These are phyloP conservation scores for Crioceris asparagi DNA, from an alignment of 2,888 invertebrate species.

Conservation along the genomic window DNA sequence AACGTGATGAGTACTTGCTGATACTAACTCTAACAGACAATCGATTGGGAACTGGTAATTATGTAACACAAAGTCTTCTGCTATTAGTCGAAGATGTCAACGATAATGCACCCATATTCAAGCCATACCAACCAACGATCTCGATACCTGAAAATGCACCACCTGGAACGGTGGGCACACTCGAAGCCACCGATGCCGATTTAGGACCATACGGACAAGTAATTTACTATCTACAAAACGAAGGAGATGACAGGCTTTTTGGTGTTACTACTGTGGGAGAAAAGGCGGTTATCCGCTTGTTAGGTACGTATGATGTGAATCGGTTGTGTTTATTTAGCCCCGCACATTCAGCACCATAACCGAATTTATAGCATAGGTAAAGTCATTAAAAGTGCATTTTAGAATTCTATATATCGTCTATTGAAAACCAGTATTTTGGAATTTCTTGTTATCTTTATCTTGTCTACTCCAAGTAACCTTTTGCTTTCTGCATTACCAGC, in stretches of 20 bases:
- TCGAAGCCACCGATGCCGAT: constrained; percentile 82
- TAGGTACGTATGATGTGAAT: constrained; percentile 47
- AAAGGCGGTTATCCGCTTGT: constrained; percentile 70
- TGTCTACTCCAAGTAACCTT: no score
- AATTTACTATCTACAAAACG: constrained; percentile 69
- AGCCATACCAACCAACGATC: constrained; percentile 73
- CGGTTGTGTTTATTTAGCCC: no score
- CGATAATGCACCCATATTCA: constrained; percentile 82
- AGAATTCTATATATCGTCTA: no score
- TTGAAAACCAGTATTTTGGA: no score
- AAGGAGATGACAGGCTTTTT: constrained; percentile 67
- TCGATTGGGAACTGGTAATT: constrained; percentile 75
- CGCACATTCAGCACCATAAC: no score
- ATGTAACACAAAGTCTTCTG: constrained; percentile 80
- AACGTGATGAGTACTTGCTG: constrained; percentile 78
- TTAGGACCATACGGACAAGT: constrained; percentile 91
- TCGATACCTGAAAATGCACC: constrained; percentile 68
- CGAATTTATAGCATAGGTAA: no score
- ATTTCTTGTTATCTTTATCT: no score
- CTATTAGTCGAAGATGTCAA: constrained; percentile 85
- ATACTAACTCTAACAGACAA: constrained; percentile 84
- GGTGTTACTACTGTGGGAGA: constrained; percentile 74
- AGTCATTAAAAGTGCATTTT: no score
- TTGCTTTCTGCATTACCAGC: no score
- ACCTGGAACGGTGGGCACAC: constrained; percentile 63